Base-by-base conservation (phyloP, 2,113 vertebrate genomes). In the Pitta sordida region DNA sequence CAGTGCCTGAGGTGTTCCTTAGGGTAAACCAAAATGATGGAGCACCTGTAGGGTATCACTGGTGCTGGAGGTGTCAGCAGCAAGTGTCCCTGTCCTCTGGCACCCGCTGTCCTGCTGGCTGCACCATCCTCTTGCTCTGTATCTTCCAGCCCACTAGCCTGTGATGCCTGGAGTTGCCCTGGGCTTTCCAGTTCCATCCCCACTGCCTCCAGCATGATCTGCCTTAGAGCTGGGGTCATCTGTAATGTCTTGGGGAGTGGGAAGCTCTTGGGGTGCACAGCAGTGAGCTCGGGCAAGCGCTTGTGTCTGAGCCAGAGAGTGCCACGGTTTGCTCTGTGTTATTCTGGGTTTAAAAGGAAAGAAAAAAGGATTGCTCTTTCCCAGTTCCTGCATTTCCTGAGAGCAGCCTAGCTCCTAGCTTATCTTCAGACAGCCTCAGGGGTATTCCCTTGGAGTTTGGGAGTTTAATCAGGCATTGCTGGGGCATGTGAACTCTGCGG, bases 371-470 rank as follows among this genome's bases (percentile, higher is more conserved):
- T 69, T 79, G 85, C 90, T 91, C 79, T 85, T 95, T 82, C 93
- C 91, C 84, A 79, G 91, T 96, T 91, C 58, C 81, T 91, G 86
- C 29, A 8, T 94, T 95, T 95, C 91, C 93, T 92, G 94, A 82
- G 82, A 96, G 96, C 84, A 83, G 93, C 65, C 83, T 56, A 17
- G 74, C 75, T 96, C 83, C 87, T 83, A 15, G 90, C 95, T 96
- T 95, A 96, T 96, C 93, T 94, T 74, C 93, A 96, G 94, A 87
- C 94, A 83, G 93, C 81, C 95, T 91, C 94, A 81, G 79, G 91
- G 93, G 93, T 96, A 96, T 96, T 96, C 94, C 77, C 90, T 73
- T 32, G 88, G 92, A 90, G 79, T 86, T 92, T 86, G 96, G 88
- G 83, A 93, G 86, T 95, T 93, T 89, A 96, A 90, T 92, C 95